Conservation (phyloP, 2,888 invertebrate genomes). For the Tribolium freemani region DNA sequence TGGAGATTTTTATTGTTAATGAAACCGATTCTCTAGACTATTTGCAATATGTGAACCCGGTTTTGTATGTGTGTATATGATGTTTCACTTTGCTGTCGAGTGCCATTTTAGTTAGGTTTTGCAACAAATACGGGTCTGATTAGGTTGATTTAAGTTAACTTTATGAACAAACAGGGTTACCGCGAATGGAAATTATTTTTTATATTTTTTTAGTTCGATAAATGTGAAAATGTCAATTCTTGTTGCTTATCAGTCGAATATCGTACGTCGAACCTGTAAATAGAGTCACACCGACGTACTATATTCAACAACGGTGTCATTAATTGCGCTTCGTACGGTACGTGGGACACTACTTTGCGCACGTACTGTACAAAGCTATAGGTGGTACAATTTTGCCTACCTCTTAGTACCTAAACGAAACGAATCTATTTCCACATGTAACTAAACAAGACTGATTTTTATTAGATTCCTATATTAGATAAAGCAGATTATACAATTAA, state of each 20-base stretch:
- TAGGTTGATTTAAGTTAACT: slow-evolving; percentile 54
- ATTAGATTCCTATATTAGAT: slow-evolving; percentile 63
- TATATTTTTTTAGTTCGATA: slow-evolving; percentile 48
- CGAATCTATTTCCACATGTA: slow-evolving; percentile 56
- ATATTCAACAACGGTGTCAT: slow-evolving; percentile 24
- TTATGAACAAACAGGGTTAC: slow-evolving; percentile 62
- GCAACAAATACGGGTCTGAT: slow-evolving; percentile 51
- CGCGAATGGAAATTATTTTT: slow-evolving; percentile 55
- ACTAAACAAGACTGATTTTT: slow-evolving; percentile 69
- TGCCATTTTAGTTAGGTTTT: slow-evolving; percentile 51
- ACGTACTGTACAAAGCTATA: slow-evolving; percentile 24
- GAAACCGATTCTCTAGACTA: slow-evolving; percentile 13
- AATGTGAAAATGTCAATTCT: slow-evolving; percentile 44
- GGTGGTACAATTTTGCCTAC: slow-evolving; percentile 59
- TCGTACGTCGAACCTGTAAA: slow-evolving; percentile 28
- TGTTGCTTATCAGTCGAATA: slow-evolving; percentile 31
- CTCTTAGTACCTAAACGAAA: slow-evolving; percentile 58
- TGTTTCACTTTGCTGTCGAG: slow-evolving; percentile 38
- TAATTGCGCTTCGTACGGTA: slow-evolving; percentile 24
- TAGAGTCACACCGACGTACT: slow-evolving; percentile 5
- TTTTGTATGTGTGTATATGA: slow-evolving; percentile 27
- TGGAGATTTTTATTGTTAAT: slow-evolving; percentile 57
- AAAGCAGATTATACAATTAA: slow-evolving; percentile 49
- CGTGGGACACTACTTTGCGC: slow-evolving; percentile 24
- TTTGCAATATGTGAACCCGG: slow-evolving; percentile 40